phyloP scores from a whole-genome alignment of 2,888 invertebrate species.

The Arenicola marina region DNA sequence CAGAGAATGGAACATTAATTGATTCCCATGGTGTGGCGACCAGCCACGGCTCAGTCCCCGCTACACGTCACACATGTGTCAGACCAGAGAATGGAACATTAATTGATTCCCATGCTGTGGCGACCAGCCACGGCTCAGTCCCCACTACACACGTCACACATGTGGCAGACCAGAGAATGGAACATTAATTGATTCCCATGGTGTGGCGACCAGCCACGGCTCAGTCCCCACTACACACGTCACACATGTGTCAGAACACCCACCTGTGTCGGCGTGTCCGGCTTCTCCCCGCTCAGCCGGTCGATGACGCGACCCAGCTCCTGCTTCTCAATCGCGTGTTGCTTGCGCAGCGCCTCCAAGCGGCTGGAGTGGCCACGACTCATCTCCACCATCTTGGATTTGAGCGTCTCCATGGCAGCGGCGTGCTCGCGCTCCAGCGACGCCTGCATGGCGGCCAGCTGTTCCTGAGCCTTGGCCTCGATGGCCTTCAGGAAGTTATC shows the following conservation, averaged over 20 bases:
- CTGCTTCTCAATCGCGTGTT: slow-evolving; percentile 34
- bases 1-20: no score
- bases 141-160: no score
- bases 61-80: no score
- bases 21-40: no score
- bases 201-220: no score
- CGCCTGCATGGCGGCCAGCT: slow-evolving; percentile 15
- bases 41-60: no score
- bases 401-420: slow-evolving; percentile 43
- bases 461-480: slow-evolving; percentile 6
- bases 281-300: slow-evolving; percentile 7
- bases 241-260: background rate
- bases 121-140: no score
- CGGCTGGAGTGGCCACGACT: slow-evolving; percentile 39
- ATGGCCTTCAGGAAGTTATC: slow-evolving; percentile 13
- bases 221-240: no score
- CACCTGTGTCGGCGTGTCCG: slow-evolving; percentile 33
- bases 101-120: slow-evolving; percentile 8
- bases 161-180: no score
- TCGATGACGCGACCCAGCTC: no score
- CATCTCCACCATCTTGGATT: slow-evolving; percentile 42
- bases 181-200: no score
- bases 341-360: slow-evolving; percentile 39
- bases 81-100: no score
- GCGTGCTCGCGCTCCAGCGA: slow-evolving; percentile 39